Conservation (phyloP, 2,797 vertebrate genomes). For the Kryptopterus vitreolus region DNA sequence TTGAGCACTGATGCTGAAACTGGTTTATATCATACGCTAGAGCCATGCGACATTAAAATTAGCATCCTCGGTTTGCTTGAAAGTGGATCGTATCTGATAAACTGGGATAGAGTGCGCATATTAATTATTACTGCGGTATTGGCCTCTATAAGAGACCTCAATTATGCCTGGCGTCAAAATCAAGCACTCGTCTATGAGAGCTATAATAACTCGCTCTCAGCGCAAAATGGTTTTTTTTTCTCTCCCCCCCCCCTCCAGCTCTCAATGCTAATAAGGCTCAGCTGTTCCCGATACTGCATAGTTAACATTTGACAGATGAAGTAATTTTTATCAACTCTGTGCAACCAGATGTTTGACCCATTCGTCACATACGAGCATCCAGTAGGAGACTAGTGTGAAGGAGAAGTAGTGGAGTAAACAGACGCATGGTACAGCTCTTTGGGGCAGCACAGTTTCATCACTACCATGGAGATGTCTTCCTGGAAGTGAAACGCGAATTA, state of each 20-base stretch:
- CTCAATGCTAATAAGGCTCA: constrained; percentile 4
- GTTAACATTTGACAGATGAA: constrained; percentile 4
- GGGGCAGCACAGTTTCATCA: not conserved
- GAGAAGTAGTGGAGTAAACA: not conserved
- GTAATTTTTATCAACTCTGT: constrained; percentile 1
- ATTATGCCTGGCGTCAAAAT: constrained; percentile 8
- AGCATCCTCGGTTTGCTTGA: not conserved
- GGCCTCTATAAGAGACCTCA: constrained; percentile 4
- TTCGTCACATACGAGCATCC: constrained; percentile 3
- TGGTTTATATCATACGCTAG: not conserved
- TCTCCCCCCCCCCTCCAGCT: no score
- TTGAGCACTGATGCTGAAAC: not conserved
- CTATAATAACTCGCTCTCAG: constrained; percentile 18
- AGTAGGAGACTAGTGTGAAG: not conserved
- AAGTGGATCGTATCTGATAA: constrained; percentile 1
- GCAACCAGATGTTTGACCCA: constrained; percentile 4
- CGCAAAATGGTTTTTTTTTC: not conserved
- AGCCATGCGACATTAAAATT: not conserved
- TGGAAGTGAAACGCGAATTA: not conserved
- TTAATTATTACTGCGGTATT: not conserved
- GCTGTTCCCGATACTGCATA: constrained; percentile 8
- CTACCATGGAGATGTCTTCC: not conserved
- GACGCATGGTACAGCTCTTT: constrained; percentile 1
- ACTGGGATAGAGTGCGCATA: not conserved
- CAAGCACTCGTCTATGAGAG: not conserved